Percentiles rank a stretch among this genome's conserved stretches.
Evolutionary conservation across 2,888 invertebrate genomes (phyloP).

Genomic region (Rhamnusium bicolor): DNA sequence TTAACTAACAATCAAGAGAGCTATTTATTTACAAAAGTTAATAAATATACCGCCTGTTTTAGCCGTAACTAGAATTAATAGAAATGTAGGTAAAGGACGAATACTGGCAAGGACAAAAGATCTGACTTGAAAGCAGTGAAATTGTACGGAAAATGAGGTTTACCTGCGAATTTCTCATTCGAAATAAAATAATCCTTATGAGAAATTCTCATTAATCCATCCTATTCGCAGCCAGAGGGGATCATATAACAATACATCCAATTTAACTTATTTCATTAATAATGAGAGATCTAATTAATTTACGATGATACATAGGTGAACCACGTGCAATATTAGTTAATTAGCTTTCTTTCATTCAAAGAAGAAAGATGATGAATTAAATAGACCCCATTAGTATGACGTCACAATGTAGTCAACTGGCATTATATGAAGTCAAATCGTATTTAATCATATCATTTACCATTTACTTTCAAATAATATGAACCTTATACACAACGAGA

Average conservation of each 20-base stretch:
- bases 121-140: background rate
- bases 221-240: constrained; percentile 7
- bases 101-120: background rate
- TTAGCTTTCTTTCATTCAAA: background rate
- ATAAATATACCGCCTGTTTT: background rate
- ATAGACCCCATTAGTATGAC: too few species aligned
- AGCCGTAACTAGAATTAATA: constrained; percentile 11
- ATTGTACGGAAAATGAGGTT: constrained; percentile 10
- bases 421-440: too few species aligned
- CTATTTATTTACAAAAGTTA: background rate
- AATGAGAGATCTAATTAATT: background rate
- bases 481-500: too few species aligned
- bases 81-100: constrained; percentile 11
- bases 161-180: background rate
- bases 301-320: background rate
- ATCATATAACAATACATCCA: background rate
- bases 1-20: background rate
- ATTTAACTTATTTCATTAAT: constrained; percentile 8
- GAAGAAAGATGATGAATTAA: background rate
- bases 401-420: too few species aligned
- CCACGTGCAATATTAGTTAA: background rate
- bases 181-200: constrained; percentile 22
- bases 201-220: constrained; percentile 16
- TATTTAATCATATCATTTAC: too few species aligned
- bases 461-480: too few species aligned